Evolutionary conservation across 1,140 invertebrate genomes (phyloP).

Genomic region (Meloidogyne exigua): DNA sequence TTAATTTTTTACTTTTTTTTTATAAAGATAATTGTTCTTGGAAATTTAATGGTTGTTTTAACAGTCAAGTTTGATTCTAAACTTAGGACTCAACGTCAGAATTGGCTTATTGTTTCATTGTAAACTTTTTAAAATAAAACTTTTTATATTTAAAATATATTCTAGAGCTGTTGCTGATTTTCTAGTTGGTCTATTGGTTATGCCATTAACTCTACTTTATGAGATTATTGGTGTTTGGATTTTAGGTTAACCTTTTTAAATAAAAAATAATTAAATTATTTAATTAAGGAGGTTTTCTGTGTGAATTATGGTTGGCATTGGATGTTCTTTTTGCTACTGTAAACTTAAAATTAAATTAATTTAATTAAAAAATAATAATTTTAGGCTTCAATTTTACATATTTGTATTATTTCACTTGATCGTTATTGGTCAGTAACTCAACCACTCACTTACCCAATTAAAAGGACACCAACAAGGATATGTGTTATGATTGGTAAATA

Average conservation of each 20-base stretch:
- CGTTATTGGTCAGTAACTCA: conserved; percentile 69
- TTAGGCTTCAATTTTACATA: conserved; percentile 70
- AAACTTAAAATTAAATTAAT: background rate
- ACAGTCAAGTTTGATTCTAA: conserved; percentile 61
- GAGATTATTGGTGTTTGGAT: conserved; percentile 70
- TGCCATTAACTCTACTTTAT: conserved; percentile 71
- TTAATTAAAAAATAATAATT: background rate
- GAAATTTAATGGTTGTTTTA: conserved; percentile 59
- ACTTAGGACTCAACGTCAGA: conserved; percentile 63
- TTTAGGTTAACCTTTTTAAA: conserved; percentile 64
- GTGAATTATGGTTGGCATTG: conserved; percentile 66
- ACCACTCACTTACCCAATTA: conserved; percentile 70
- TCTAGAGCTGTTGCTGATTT: conserved; percentile 69
- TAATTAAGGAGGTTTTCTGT: conserved; percentile 55
- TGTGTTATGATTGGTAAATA: conserved; percentile 66
- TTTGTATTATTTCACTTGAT: conserved; percentile 67
- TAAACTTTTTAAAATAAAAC: background rate
- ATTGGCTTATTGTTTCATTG: conserved; percentile 72
- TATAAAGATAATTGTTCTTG: conserved; percentile 57
- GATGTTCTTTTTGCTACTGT: conserved; percentile 71
- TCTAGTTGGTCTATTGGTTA: conserved; percentile 71
- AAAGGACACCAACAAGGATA: conserved; percentile 69
- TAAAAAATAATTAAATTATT: conserved; percentile 8
- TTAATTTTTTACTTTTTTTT: too few species aligned
- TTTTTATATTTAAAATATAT: background rate